Evolutionary conservation across 2,797 vertebrate species (phyloP).

Genomic region (Luscinia luscinia): DNA sequence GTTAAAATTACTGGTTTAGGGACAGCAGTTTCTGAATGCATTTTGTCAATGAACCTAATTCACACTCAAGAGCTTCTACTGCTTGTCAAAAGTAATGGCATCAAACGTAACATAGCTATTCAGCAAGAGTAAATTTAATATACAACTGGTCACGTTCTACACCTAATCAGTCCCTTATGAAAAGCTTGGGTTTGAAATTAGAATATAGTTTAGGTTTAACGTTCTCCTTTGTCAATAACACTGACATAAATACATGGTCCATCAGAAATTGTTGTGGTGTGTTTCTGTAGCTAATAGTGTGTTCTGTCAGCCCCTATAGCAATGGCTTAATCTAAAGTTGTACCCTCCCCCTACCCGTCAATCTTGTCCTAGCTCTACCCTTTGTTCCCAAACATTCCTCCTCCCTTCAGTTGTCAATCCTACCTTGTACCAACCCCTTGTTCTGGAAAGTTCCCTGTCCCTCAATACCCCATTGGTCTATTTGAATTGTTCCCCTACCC

Average conservation of each 20-base stretch:
- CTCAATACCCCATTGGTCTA: no score
- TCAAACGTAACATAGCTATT: not conserved
- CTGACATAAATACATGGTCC: not conserved
- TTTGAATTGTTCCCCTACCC: no score
- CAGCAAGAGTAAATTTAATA: not conserved
- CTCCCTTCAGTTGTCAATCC: no score
- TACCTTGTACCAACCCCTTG: no score
- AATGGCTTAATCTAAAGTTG: no score
- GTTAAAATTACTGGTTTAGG: constrained; percentile 24
- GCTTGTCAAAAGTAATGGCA: not conserved
- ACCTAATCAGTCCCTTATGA: not conserved
- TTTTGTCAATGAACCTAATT: not conserved
- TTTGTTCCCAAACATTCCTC: no score
- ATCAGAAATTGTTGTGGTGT: not conserved
- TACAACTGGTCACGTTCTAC: not conserved
- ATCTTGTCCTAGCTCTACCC: no score
- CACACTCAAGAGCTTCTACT: not conserved
- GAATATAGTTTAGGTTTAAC: not conserved
- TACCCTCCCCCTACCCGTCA: no score
- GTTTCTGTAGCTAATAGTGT: no score
- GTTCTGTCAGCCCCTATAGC: no score
- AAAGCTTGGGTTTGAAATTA: not conserved
- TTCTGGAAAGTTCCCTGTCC: no score
- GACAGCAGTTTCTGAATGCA: not conserved
- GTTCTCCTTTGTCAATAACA: not conserved